Percentiles rank a stretch among this genome's conserved stretches.
Evolutionary conservation across 2,113 vertebrate species (phyloP).

Genomic region (Acanthochromis polyacanthus): DNA sequence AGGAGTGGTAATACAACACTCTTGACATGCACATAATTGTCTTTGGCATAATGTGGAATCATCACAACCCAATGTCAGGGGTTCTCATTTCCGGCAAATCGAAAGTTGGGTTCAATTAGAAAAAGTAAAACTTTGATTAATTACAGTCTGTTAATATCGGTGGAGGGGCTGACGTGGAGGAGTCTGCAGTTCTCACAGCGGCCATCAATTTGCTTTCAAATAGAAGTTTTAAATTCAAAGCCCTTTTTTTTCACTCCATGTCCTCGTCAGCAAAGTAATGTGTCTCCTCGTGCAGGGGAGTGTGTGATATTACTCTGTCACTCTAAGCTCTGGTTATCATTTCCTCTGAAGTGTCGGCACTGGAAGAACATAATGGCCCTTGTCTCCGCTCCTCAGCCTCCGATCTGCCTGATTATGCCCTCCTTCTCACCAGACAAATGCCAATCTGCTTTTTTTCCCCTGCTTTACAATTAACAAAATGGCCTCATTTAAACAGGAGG

Average conservation of each 20-base stretch:
- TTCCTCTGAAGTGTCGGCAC: slow-evolving; percentile 72
- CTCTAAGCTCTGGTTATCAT: slow-evolving; percentile 73
- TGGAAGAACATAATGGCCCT: slow-evolving; percentile 75
- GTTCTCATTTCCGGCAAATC: slow-evolving; percentile 67
- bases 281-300: slow-evolving; percentile 42
- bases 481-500: slow-evolving; percentile 67
- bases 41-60: slow-evolving; percentile 76
- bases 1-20: slow-evolving; percentile 74
- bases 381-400: slow-evolving; percentile 70
- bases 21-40: slow-evolving; percentile 80
- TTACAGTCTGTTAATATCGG: slow-evolving; percentile 71
- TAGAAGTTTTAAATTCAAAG: slow-evolving; percentile 60
- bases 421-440: slow-evolving; percentile 70
- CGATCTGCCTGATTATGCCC: slow-evolving; percentile 73
- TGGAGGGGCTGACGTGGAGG: slow-evolving; percentile 42
- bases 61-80: slow-evolving; percentile 72
- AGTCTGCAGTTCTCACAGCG: slow-evolving; percentile 35
- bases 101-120: slow-evolving; percentile 73
- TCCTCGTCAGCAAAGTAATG: slow-evolving; percentile 44
- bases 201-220: slow-evolving; percentile 68
- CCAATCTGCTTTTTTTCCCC: slow-evolving; percentile 50
- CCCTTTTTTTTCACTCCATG: slow-evolving; percentile 34
- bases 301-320: slow-evolving; percentile 72
- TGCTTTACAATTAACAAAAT: slow-evolving; percentile 75
- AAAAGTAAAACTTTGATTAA: slow-evolving; percentile 79